Conservation (phyloP, 2,888 invertebrate species). For the Teleogryllus oceanicus region DNA sequence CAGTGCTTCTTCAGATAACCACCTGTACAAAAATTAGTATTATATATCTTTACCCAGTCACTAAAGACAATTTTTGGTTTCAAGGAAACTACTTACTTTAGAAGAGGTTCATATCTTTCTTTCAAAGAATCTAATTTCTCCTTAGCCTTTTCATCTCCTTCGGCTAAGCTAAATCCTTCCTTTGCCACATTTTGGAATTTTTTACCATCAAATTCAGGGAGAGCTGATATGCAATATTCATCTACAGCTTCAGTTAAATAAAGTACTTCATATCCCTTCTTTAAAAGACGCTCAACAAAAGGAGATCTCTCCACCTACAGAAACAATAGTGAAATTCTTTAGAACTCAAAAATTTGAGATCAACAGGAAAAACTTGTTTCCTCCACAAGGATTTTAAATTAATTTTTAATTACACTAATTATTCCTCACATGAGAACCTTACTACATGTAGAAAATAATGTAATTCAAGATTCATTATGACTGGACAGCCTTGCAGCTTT, state of each 20-base stretch:
- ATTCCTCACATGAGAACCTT: too few relatives aligned
- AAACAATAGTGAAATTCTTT: too few relatives aligned
- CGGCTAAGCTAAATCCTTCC: slow-evolving; percentile 87
- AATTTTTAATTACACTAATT: too few relatives aligned
- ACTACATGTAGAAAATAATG: too few relatives aligned
- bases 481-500: too few relatives aligned
- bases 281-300: slow-evolving; percentile 89
- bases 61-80: not conserved
- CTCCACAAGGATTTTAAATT: too few relatives aligned
- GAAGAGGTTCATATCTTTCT: slow-evolving; percentile 80
- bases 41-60: not conserved
- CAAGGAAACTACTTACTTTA: slow-evolving; percentile 42
- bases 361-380: too few relatives aligned
- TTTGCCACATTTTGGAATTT: slow-evolving; percentile 99
- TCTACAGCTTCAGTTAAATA: slow-evolving; percentile 95
- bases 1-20: slow-evolving; percentile 80
- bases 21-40: slow-evolving; percentile 51
- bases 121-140: slow-evolving; percentile 73
- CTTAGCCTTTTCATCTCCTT: slow-evolving; percentile 57
- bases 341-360: too few relatives aligned
- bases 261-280: slow-evolving; percentile 92
- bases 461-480: too few relatives aligned
- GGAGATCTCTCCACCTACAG: slow-evolving; percentile 76
- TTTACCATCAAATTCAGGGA: slow-evolving; percentile 97
- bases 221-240: slow-evolving; percentile 92